These are phyloP conservation scores for Columba livia DNA, from an alignment of 2,113 vertebrate genomes.

Conservation along the genomic window DNA sequence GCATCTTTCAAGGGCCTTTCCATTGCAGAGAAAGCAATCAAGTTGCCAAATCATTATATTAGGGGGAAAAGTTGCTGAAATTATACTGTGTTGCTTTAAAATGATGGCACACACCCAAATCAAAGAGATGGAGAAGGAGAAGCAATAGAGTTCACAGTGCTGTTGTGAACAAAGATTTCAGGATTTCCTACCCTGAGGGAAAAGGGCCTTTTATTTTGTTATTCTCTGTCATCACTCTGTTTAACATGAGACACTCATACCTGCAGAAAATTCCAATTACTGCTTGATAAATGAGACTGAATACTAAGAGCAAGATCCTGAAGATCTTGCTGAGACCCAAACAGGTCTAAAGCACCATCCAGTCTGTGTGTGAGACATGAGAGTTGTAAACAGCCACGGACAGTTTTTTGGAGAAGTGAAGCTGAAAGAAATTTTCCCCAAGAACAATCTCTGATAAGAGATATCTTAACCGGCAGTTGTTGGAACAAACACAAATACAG, in stretches of 20 bases:
- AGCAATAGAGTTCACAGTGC: background rate
- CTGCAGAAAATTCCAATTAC: conserved; percentile 45
- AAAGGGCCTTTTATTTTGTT: conserved; percentile 12
- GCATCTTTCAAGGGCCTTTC: background rate
- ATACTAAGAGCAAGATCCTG: background rate
- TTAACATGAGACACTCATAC: background rate
- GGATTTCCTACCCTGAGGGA: conserved; percentile 17
- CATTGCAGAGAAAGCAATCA: background rate
- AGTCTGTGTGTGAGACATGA: background rate
- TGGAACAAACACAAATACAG: conserved; percentile 10
- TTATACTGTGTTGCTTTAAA: background rate
- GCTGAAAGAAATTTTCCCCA: background rate
- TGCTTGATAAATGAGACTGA: background rate
- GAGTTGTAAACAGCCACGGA: background rate
- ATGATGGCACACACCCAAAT: background rate
- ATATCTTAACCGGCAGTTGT: background rate
- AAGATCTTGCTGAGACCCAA: background rate
- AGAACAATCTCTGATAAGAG: background rate
- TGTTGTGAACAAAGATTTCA: conserved; percentile 19
- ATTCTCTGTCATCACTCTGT: conserved; percentile 17
- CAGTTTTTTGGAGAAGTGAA: background rate
- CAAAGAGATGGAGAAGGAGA: conserved; percentile 7
- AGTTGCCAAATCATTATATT: background rate
- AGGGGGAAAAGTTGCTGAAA: background rate
- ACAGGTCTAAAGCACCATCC: background rate